Evolutionary conservation across 1,140 invertebrate species (phyloP).

Genomic region (Monomorium pharaonis): DNA sequence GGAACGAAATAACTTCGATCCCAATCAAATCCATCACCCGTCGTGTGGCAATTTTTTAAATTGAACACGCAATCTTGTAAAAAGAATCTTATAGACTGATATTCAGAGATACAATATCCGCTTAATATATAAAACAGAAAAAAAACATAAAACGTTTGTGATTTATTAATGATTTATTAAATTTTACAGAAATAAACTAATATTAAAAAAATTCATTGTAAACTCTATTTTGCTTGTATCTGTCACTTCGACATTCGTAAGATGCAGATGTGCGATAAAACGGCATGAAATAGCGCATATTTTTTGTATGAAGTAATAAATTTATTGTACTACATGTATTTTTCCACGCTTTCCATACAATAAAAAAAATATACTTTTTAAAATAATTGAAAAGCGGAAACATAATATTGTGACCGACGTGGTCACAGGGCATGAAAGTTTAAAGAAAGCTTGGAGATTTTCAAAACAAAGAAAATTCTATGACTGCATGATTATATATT

Average conservation of each 20-base stretch:
- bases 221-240: not conserved
- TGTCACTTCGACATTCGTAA: not conserved
- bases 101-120: not conserved
- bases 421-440: not conserved
- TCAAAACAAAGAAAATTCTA: constrained; percentile 4
- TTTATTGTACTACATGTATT: not conserved
- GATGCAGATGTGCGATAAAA: constrained; percentile 24
- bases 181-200: not conserved
- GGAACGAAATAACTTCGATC: constrained; percentile 20
- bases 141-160: not conserved
- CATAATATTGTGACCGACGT: not conserved
- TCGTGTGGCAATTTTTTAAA: not conserved
- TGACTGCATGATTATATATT: constrained; percentile 32
- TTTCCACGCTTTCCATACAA: not conserved
- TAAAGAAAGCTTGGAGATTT: not conserved
- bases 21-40: not conserved
- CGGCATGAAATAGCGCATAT: not conserved
- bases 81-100: not conserved
- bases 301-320: not conserved
- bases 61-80: not conserved
- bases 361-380: not conserved
- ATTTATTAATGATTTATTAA: not conserved
- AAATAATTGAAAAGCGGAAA: not conserved
- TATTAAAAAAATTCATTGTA: constrained; percentile 6
- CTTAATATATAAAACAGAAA: not conserved